These are phyloP conservation scores for Gallinago nigripennis DNA, from an alignment of 2,797 vertebrate genomes.

Conservation along the genomic window DNA sequence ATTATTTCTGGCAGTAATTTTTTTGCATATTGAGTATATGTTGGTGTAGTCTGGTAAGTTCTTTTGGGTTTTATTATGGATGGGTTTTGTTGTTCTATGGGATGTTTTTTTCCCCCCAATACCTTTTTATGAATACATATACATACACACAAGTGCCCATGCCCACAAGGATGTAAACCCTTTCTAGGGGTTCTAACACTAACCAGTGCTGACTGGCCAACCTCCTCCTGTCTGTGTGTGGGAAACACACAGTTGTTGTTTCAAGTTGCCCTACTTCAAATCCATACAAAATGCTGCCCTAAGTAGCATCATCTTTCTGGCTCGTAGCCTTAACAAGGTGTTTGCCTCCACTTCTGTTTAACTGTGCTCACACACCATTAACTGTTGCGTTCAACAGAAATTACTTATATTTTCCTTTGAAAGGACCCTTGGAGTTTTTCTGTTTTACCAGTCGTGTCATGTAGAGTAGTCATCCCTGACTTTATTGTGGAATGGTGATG, in stretches of 20 bases:
- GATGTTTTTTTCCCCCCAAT: neutral
- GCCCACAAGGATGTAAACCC: neutral
- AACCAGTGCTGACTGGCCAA: neutral
- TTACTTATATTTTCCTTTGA: neutral
- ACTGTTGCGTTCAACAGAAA: neutral
- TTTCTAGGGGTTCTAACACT: neutral
- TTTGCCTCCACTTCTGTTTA: neutral
- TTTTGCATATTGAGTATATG: neutral
- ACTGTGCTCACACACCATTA: neutral
- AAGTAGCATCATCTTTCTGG: neutral
- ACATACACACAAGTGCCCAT: neutral
- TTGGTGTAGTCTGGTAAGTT: neutral
- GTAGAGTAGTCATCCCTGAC: neutral
- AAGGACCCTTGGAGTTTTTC: neutral
- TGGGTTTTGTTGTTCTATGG: neutral
- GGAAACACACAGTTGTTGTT: no score
- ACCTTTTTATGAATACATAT: neutral
- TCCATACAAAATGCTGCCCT: neutral
- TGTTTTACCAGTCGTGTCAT: neutral
- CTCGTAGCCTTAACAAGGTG: neutral
- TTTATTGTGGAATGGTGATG: neutral
- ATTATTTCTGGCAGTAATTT: neutral
- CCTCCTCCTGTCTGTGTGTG: neutral
- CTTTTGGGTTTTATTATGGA: neutral
- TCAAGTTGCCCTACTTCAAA: neutral